Percentiles rank a stretch among this genome's conserved stretches.
Conservation (phyloP, 1,140 invertebrate genomes). For the Portunus trituberculatus region DNA sequence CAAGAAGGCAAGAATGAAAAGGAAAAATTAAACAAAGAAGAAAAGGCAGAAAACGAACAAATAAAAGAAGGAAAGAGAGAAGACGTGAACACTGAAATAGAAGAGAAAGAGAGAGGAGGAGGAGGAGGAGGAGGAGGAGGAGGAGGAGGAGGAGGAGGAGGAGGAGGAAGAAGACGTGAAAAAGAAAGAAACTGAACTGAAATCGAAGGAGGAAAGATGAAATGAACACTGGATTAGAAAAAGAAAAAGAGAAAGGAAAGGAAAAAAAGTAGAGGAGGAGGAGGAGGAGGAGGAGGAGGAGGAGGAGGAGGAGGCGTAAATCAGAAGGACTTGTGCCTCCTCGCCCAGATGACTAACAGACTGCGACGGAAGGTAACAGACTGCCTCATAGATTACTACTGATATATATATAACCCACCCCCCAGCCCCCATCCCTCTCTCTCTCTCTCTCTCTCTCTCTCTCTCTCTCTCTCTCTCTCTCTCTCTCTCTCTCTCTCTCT, state of each 20-base stretch:
- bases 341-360: neutral
- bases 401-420: neutral
- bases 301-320: neutral
- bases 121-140: neutral
- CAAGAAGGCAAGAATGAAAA: neutral
- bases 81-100: neutral
- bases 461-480: neutral
- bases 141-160: neutral
- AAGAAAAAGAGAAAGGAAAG: neutral
- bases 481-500: too few relatives aligned
- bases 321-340: neutral
- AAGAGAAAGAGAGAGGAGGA: neutral
- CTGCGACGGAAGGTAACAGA: neutral
- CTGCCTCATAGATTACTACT: neutral
- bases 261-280: neutral
- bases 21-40: neutral
- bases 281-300: conserved; percentile 8
- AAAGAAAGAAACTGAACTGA: neutral
- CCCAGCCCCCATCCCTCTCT: neutral
- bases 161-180: neutral
- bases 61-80: neutral
- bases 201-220: neutral
- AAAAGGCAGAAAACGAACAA: neutral
- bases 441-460: neutral
- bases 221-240: neutral